Conservation (phyloP, 2,888 invertebrate species). For the Scaptomyza reducta region DNA sequence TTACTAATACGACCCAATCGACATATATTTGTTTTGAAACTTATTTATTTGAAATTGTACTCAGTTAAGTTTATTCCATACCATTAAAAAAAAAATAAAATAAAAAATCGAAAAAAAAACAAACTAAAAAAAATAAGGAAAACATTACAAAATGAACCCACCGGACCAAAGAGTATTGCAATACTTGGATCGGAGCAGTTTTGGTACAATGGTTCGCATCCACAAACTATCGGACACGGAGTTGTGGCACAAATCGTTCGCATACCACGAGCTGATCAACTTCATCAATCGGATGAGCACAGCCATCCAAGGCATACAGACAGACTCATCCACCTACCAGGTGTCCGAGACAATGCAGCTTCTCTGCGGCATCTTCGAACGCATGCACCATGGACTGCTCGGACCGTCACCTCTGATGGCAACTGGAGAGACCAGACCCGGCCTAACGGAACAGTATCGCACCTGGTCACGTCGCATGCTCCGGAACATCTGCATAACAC, state of each 20-base stretch:
- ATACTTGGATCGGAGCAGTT: constrained; percentile 11
- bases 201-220: constrained; percentile 22
- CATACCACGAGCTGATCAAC: constrained; percentile 92
- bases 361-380: constrained; percentile 89
- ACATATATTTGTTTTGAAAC: too few species aligned
- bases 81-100: not conserved
- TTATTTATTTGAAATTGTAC: not conserved
- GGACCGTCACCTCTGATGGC: not conserved
- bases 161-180: not conserved
- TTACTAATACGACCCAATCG: not conserved
- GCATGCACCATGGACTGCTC: constrained; percentile 84
- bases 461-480: constrained; percentile 91
- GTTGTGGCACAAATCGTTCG: constrained; percentile 87
- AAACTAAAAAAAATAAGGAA: not conserved
- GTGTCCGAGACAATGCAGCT: constrained; percentile 86
- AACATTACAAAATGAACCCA: not conserved
- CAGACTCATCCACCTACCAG: constrained; percentile 85
- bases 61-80: not conserved
- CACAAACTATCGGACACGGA: constrained; percentile 25
- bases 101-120: not conserved
- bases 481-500: constrained; percentile 86
- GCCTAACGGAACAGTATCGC: constrained; percentile 96
- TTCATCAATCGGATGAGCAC: constrained; percentile 94
- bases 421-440: constrained; percentile 85
- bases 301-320: constrained; percentile 90